Percentiles rank a stretch among this genome's conserved stretches.
Evolutionary conservation across 2,888 invertebrate genomes (phyloP).

Genomic region (Dryobota labecula): DNA sequence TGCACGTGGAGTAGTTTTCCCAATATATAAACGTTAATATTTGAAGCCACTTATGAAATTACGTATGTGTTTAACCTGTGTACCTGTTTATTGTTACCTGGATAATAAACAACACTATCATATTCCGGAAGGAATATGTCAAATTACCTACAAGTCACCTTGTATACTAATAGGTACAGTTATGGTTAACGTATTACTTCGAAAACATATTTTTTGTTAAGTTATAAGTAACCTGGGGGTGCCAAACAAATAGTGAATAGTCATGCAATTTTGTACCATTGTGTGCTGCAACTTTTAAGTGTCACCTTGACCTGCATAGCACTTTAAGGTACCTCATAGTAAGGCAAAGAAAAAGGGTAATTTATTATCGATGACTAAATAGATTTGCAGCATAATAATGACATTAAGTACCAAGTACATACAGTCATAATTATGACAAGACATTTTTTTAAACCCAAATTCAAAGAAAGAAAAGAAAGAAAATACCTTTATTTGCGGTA

Average conservation of each 20-base stretch:
- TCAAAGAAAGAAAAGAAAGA: no score
- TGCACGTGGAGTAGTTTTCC: not conserved
- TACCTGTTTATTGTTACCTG: no score
- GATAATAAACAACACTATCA: no score
- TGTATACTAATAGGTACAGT: not conserved
- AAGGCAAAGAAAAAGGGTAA: not conserved
- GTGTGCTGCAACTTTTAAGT: not conserved
- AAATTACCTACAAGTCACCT: no score
- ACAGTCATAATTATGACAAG: no score
- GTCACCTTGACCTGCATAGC: not conserved
- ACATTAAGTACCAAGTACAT: no score
- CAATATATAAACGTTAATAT: no score
- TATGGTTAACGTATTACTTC: not conserved
- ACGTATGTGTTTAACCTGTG: no score
- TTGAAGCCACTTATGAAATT: no score
- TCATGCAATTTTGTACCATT: not conserved
- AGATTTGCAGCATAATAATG: not conserved
- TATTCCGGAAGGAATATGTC: no score
- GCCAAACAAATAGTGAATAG: not conserved
- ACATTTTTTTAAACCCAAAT: no score
- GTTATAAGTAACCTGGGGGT: not conserved
- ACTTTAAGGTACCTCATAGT: not conserved
- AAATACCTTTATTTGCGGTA: no score
- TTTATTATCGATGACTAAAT: not conserved
- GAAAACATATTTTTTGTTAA: not conserved